A percentile compares a stretch with the other conserved stretches of the same genome.
Evolutionary conservation across 2,113 vertebrate species (phyloP).

Genomic region (Piprites chloris): DNA sequence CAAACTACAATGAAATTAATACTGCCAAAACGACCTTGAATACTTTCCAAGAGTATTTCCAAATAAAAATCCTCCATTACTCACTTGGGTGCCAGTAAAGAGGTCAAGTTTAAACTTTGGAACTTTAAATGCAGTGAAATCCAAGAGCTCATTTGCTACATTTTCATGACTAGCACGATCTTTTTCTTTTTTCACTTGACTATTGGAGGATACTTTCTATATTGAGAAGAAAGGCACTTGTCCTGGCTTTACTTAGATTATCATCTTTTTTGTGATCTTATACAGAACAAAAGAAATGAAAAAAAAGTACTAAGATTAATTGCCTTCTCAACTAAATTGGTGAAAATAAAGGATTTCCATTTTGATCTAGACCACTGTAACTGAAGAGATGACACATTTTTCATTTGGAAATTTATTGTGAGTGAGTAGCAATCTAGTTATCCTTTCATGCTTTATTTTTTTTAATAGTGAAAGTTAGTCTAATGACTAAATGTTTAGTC

Average conservation of each 20-base stretch:
- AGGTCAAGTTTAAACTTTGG: conserved; percentile 55
- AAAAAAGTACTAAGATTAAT: neutral
- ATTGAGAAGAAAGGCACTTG: neutral
- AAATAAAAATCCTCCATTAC: conserved; percentile 66
- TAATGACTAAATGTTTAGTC: neutral
- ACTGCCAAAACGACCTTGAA: conserved; percentile 56
- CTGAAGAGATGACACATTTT: neutral
- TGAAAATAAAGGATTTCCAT: neutral
- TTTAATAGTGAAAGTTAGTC: neutral
- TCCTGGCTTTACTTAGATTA: neutral
- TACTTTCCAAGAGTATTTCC: conserved; percentile 66
- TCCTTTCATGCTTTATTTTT: neutral
- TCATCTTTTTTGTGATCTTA: neutral
- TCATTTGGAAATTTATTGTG: neutral
- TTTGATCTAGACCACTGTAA: neutral
- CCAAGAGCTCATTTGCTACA: conserved; percentile 57
- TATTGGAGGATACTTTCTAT: neutral
- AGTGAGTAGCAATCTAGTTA: neutral
- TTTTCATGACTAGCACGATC: neutral
- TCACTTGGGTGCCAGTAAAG: conserved; percentile 61
- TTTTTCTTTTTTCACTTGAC: neutral
- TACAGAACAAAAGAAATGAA: neutral
- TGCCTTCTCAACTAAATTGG: neutral
- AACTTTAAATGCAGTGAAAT: conserved; percentile 40
- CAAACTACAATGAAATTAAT: conserved; percentile 61